Conservation (phyloP, 2,113 vertebrate species). For the Pelmatolapia mariae region DNA sequence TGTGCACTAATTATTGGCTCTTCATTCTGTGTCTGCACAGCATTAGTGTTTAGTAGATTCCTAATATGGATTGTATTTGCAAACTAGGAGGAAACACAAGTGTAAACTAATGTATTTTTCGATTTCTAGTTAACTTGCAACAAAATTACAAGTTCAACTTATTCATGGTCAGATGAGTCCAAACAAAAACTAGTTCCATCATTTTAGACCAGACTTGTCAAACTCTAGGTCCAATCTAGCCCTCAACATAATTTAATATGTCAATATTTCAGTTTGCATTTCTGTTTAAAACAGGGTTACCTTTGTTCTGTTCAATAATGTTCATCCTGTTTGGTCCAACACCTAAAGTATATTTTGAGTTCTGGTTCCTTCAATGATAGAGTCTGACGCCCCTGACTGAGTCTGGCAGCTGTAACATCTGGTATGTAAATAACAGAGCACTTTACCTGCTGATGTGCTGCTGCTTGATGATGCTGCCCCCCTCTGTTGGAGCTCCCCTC, state of each 20-base stretch:
- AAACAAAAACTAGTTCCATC: not conserved
- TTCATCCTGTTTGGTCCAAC: not conserved
- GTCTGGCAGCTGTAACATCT: too few species aligned
- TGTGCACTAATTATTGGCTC: not conserved
- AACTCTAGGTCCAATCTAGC: rapidly evolving
- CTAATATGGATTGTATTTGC: not conserved
- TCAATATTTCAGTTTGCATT: not conserved
- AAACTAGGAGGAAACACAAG: not conserved
- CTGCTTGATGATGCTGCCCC: too few species aligned
- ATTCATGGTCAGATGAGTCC: rapidly evolving
- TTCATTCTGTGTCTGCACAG: not conserved
- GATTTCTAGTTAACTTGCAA: not conserved
- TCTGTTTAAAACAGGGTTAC: not conserved
- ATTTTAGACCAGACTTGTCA: not conserved
- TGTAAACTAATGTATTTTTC: not conserved
- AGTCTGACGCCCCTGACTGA: too few species aligned
- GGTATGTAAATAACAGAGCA: too few species aligned
- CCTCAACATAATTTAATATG: rapidly evolving
- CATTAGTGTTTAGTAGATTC: not conserved
- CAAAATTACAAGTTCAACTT: not conserved
- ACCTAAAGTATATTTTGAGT: not conserved
- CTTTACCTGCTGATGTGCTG: too few species aligned
- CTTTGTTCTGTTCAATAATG: not conserved
- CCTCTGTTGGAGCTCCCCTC: too few species aligned
- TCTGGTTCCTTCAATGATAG: not conserved